Conservation (phyloP, 2,888 invertebrate genomes). For the Notodonta ziczac region DNA sequence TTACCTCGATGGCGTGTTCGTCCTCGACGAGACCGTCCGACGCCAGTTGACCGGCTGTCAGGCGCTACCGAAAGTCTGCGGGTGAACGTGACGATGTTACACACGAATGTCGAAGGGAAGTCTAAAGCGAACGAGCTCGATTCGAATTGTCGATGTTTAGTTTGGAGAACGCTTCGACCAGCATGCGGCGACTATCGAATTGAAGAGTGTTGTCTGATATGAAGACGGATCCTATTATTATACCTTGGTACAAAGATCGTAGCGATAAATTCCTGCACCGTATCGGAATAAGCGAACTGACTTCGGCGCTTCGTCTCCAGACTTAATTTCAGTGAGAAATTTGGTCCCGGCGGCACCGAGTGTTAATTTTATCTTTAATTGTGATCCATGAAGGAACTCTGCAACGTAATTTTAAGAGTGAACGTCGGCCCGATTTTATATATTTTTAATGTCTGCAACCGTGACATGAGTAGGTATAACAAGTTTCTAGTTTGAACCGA, state of each 20-base stretch:
- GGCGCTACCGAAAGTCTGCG: background rate
- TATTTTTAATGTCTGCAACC: background rate
- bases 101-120: background rate
- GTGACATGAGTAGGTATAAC: background rate
- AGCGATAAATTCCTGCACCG: background rate
- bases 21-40: too few relatives aligned
- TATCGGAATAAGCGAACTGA: background rate
- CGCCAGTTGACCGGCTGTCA: too few relatives aligned
- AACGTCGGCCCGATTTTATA: constrained; percentile 13
- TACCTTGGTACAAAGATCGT: background rate
- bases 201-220: background rate
- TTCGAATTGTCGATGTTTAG: background rate
- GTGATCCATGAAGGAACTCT: background rate
- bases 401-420: constrained; percentile 9
- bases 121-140: background rate
- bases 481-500: background rate
- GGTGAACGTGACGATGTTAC: background rate
- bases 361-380: constrained; percentile 1
- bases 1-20: too few relatives aligned
- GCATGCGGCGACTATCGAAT: background rate
- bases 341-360: constrained; percentile 2
- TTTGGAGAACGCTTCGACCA: background rate
- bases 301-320: background rate
- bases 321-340: background rate
- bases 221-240: background rate